A percentile compares a stretch with the other conserved stretches of the same genome.
These are phyloP conservation scores for Bradypodion ventrale DNA, from an alignment of 2,797 vertebrate genomes.

Conservation along the genomic window DNA sequence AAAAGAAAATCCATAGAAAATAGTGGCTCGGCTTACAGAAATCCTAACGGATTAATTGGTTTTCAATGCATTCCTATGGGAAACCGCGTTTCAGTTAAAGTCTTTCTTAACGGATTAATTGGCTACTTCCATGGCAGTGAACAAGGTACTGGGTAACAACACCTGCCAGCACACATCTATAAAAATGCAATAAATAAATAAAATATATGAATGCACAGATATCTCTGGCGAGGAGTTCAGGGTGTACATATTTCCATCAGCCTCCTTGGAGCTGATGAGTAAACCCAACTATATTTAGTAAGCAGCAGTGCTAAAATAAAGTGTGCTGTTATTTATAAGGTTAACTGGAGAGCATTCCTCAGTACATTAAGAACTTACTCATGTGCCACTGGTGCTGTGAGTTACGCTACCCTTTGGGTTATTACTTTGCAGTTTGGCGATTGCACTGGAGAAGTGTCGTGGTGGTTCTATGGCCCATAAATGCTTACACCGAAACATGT, in stretches of 20 bases:
- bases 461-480: too few species aligned
- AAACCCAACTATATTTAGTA: conserved; percentile 16
- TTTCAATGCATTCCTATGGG: too few species aligned
- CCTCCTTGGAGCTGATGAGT: conserved; percentile 6
- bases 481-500: too few species aligned
- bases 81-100: too few species aligned
- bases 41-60: too few species aligned
- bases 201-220: neutral
- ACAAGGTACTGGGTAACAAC: too few species aligned
- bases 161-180: neutral
- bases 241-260: neutral
- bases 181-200: too few species aligned
- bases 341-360: conserved; percentile 8
- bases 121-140: too few species aligned
- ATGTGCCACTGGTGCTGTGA: neutral
- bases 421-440: neutral
- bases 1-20: too few species aligned
- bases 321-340: conserved; percentile 7
- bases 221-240: neutral
- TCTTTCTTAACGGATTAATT: too few species aligned
- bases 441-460: too few species aligned
- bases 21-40: too few species aligned
- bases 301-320: neutral
- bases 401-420: neutral
- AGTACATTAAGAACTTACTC: neutral